Base-by-base conservation (phyloP, 2,113 vertebrate genomes). In the Rutilus rutilus region DNA sequence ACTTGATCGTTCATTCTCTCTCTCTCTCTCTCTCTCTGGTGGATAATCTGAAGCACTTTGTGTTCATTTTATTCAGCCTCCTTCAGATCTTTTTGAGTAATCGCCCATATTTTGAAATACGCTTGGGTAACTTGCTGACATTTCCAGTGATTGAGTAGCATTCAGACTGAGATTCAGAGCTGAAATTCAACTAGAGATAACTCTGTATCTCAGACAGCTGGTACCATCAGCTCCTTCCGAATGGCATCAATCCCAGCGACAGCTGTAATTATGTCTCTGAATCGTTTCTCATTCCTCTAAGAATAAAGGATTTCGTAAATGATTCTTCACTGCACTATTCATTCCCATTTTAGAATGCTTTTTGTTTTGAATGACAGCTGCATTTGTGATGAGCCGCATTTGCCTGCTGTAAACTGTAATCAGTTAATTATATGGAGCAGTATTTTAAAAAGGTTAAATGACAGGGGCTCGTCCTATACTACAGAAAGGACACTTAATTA, bases 351-450 rank as follows among this genome's bases (percentile, higher is more conserved):
- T 81, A 81, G 59, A 33, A 64, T 64, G 57, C 23, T 65, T 81
- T 81, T 81, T 81, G 59, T 81, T 81, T 81, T 25, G 12, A 81
- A 81, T 65, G 59, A 81, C 36, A 81, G 78, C 59, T 65, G 78
- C 39, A 30, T 64, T 47, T 64, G 39, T 80, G 78, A 80, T 25
- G 23, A 42, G 74, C 75, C 4, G 9, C 15, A 33, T 30, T 54
- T 77, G 50, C 25, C 12, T 12, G 57, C 23, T 54, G 75, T 77
- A 54, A 75, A 77, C 75, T 77, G 9, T 77, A 77, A 77, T 77
- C 50, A 52, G 75, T 77, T 77, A 77, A 77, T 77, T 77, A 77
- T 19, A 77, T 54, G 27, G 75, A 57, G 75, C 27, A 54, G 75
- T 9, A 17, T 54, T 77, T 77, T 77, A 52, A 52, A 73, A 77